Evolutionary conservation across 2,113 vertebrate species (phyloP), one percentile per base, ranked within the genome.

Genomic region (Dromaius novaehollandiae): DNA sequence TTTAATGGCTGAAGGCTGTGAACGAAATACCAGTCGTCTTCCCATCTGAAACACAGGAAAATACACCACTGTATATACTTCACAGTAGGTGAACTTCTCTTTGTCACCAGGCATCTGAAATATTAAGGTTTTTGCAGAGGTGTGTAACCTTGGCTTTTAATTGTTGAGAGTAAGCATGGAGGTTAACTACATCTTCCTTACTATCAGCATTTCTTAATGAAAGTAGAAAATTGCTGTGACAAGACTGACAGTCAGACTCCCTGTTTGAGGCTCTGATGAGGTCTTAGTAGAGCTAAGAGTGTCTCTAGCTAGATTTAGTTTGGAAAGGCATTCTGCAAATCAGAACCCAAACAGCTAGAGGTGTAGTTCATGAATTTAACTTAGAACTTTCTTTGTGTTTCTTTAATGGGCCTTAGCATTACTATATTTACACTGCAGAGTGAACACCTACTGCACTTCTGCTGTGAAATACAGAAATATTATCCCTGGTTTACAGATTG

Each of bases 21-120:
- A 98, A 32, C 94, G 97, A 50, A 75, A 93, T 51, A 93, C 22
- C 25, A 97, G 78, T 92, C 93, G 93, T 90, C 97, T 97, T 92
- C 97, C 97, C 76, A 69, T 24, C 96, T 97, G 86, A 85, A 97
- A 92, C 8, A 50, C 44, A 48, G 78, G 46, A 87, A 78, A 87
- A 77, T 28, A n/a, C 32, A 51, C 53, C 51, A 61, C 38, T 48
- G 32, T 58, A 1, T 50, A 3, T 32, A 34, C 8, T 88, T 51
- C 50, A 53, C 25, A 48, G 30, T 68, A 9, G 48, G 6, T 36
- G 50, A 20, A 12, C 21, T 17, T 32, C 8, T 46, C n/a, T 56
- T 9, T 60, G 28, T 60, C 78, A 51, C 19, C 10, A 7, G 28
- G 32, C 14, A 11, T 60, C 7, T 1, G 0, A 22, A n/a, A 51